phyloP scores from a whole-genome alignment of 2,113 vertebrate species.

The Cebus imitator region DNA sequence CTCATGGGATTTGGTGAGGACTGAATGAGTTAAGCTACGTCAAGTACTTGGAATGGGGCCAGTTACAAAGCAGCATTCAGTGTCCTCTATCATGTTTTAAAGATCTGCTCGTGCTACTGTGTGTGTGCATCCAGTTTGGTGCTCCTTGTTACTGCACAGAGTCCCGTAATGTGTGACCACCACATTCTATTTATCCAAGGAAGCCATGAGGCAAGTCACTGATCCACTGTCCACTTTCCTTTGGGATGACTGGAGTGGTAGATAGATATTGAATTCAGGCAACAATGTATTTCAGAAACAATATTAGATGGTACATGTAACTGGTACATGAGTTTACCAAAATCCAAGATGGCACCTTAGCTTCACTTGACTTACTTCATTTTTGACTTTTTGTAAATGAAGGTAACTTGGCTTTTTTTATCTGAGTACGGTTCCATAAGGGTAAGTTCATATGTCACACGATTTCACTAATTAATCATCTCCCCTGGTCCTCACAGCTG shows the following conservation, averaged over 20 bases:
- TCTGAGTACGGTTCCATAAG: background rate
- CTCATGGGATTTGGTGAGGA: background rate
- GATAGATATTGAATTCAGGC: background rate
- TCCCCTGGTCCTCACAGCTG: background rate
- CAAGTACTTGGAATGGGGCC: background rate
- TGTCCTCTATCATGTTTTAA: background rate
- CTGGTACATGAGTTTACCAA: background rate
- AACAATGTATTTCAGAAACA: background rate
- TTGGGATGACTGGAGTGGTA: background rate
- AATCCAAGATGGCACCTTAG: background rate
- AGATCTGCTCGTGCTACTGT: background rate
- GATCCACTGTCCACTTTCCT: background rate
- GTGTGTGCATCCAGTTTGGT: background rate
- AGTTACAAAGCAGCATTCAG: background rate
- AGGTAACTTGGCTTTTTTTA: background rate
- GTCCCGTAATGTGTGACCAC: background rate
- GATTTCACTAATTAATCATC: background rate
- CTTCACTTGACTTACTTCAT: background rate
- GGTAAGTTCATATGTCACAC: background rate
- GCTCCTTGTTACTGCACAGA: background rate
- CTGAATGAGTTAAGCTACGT: background rate
- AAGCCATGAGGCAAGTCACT: accelerated
- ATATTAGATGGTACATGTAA: background rate
- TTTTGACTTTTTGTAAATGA: background rate
- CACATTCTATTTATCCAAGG: background rate